Evolutionary conservation across 1,140 invertebrate genomes (phyloP).

Genomic region (Brachionus angularis): DNA sequence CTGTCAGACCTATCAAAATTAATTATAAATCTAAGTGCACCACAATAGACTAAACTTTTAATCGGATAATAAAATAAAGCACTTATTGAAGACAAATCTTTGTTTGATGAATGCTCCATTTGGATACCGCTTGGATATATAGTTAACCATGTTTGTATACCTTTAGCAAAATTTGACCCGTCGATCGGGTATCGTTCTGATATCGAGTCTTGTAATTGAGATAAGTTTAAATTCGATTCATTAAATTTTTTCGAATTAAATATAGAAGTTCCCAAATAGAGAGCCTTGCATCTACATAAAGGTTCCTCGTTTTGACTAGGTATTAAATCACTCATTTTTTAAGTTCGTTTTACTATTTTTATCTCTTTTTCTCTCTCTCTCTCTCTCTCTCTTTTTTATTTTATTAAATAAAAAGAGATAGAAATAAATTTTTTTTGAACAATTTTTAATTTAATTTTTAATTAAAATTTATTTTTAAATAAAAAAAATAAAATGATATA

Average conservation of each 20-base stretch:
- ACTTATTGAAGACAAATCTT: background rate
- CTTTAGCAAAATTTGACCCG: constrained; percentile 36
- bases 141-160: constrained; percentile 33
- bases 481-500: no score
- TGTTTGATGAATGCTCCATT: constrained; percentile 23
- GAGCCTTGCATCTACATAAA: constrained; percentile 16
- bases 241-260: constrained; percentile 39
- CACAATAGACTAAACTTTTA: constrained; percentile 36
- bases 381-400: no score
- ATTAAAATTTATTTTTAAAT: no score
- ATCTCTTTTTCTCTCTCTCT: no score
- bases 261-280: constrained; percentile 34
- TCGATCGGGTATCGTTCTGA: constrained; percentile 25
- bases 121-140: constrained; percentile 36
- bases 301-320: constrained; percentile 33
- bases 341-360: no score
- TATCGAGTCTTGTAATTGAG: constrained; percentile 27
- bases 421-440: no score
- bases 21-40: constrained; percentile 16
- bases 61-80: constrained; percentile 41
- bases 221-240: constrained; percentile 14
- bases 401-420: no score
- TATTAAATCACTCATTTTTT: constrained; percentile 5
- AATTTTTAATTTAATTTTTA: no score
- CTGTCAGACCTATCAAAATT: background rate